Percentiles rank a stretch among this genome's conserved stretches.
Conservation (phyloP, 1,140 invertebrate species). For the Colletes gigas region DNA sequence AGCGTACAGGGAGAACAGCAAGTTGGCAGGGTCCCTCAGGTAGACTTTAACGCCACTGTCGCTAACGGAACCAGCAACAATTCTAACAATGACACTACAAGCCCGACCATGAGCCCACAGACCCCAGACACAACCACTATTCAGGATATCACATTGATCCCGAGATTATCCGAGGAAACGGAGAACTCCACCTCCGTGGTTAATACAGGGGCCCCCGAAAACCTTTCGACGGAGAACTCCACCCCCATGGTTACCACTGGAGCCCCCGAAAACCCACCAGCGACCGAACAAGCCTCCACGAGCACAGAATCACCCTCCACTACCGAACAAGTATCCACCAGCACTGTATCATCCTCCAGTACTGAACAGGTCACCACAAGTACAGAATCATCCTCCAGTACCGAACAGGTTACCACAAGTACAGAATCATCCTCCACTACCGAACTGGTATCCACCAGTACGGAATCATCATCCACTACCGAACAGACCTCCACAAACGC, state of each 20-base stretch:
- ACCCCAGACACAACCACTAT: slow-evolving; percentile 57
- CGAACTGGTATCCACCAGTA: neutral
- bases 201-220: slow-evolving; percentile 36
- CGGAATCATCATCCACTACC: slow-evolving; percentile 5
- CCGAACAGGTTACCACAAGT: neutral
- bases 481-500: neutral
- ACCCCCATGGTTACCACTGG: slow-evolving; percentile 30
- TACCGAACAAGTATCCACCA: slow-evolving; percentile 29
- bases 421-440: neutral
- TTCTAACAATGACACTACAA: slow-evolving; percentile 71
- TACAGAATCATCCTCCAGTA: slow-evolving; percentile 24
- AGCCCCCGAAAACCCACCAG: slow-evolving; percentile 34
- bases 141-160: slow-evolving; percentile 57
- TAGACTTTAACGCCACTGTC: slow-evolving; percentile 71
- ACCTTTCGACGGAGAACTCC: slow-evolving; percentile 41
- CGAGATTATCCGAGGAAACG: slow-evolving; percentile 18
- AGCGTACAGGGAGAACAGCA: slow-evolving; percentile 36
- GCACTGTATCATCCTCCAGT: neutral
- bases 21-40: slow-evolving; percentile 59
- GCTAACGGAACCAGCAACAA: slow-evolving; percentile 67
- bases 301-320: slow-evolving; percentile 22
- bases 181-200: slow-evolving; percentile 31
- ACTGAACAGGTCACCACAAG: slow-evolving; percentile 29
- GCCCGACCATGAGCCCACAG: slow-evolving; percentile 59
- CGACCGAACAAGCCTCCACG: slow-evolving; percentile 19